Conservation (phyloP, 2,888 invertebrate species). For the Pterostichus madidus region DNA sequence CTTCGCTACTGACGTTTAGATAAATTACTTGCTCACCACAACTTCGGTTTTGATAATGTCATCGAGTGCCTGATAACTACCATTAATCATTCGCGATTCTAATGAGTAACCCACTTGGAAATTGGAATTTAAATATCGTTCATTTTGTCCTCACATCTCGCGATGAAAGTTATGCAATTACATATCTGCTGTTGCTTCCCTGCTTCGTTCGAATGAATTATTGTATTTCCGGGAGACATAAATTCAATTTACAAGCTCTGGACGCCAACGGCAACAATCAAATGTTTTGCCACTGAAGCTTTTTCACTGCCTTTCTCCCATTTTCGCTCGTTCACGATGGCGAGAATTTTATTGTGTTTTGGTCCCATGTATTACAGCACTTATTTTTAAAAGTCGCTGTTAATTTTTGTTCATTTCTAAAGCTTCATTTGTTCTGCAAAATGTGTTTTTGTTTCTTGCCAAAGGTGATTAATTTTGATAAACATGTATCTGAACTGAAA, state of each 20-base stretch:
- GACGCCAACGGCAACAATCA: conserved; percentile 31
- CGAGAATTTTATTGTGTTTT: background rate
- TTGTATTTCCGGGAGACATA: conserved; percentile 37
- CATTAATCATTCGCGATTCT: conserved; percentile 59
- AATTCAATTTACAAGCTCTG: conserved; percentile 44
- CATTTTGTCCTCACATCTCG: conserved; percentile 35
- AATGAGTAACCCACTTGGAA: conserved; percentile 60
- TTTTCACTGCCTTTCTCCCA: conserved; percentile 9
- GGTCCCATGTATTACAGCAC: background rate
- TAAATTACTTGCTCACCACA: conserved; percentile 55
- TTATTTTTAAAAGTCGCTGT: background rate
- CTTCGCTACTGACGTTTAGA: conserved; percentile 57
- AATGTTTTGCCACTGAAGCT: conserved; percentile 3
- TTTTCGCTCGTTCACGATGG: background rate
- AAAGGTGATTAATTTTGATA: too few species aligned
- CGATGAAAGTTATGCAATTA: conserved; percentile 49
- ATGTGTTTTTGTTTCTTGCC: too few species aligned
- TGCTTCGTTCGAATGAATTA: conserved; percentile 12
- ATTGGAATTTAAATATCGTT: conserved; percentile 61
- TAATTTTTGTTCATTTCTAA: background rate
- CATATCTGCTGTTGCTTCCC: conserved; percentile 36
- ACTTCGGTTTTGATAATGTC: conserved; percentile 63
- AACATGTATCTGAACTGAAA: background rate
- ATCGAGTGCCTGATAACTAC: conserved; percentile 58
- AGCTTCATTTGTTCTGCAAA: background rate